A percentile compares a stretch with the other conserved stretches of the same genome.
Conservation (phyloP, 2,113 vertebrate species). For the Xenus cinereus region DNA sequence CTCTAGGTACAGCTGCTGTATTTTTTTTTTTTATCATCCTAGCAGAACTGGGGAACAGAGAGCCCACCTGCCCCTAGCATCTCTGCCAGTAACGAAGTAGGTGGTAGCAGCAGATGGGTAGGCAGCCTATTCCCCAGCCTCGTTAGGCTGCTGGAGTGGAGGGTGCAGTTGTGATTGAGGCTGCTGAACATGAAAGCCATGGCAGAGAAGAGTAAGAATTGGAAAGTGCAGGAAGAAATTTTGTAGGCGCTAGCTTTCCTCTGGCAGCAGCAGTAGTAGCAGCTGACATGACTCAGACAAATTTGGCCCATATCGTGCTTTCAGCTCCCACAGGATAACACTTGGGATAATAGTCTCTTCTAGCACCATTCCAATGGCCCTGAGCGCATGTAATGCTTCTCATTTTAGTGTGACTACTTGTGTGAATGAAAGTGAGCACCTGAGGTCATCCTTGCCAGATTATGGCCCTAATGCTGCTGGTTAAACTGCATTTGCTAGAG, state of each 20-base stretch:
- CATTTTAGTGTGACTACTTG: not conserved
- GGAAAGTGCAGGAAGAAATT: not conserved
- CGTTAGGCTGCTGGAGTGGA: not conserved
- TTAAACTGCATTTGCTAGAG: not conserved
- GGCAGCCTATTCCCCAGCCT: not conserved
- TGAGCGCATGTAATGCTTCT: not conserved
- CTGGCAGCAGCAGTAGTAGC: not conserved
- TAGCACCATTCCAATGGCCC: not conserved
- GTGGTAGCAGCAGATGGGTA: slow-evolving; percentile 7
- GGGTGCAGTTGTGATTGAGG: not conserved
- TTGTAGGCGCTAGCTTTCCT: not conserved
- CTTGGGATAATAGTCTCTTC: not conserved
- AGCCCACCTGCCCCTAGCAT: not conserved
- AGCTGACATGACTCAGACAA: not conserved
- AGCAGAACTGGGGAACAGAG: not conserved
- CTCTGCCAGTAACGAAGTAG: not conserved
- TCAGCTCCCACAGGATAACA: not conserved
- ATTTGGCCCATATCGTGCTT: not conserved
- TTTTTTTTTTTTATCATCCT: not conserved
- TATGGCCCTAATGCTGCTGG: not conserved
- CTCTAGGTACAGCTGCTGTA: not conserved
- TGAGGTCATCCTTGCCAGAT: not conserved
- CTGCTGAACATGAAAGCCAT: not conserved
- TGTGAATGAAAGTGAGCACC: not conserved
- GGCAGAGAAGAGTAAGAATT: not conserved